These are phyloP conservation scores for Montifringilla adamsi DNA, from an alignment of 2,113 vertebrate species.

Conservation along the genomic window DNA sequence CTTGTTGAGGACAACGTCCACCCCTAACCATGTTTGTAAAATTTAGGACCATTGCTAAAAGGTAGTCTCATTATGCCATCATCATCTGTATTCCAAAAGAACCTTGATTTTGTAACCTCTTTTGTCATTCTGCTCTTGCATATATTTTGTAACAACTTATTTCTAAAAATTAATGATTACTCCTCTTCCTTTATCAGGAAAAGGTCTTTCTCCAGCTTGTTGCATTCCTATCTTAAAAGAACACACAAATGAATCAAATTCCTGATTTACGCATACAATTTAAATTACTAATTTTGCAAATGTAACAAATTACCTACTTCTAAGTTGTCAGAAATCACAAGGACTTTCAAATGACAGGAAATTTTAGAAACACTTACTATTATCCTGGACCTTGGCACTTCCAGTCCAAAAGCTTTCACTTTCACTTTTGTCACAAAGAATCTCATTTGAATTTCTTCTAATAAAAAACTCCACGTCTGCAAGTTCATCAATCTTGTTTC, in stretches of 20 bases:
- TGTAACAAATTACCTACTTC: background rate
- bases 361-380: slow-evolving; percentile 62
- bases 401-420: slow-evolving; percentile 65
- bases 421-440: slow-evolving; percentile 50
- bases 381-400: slow-evolving; percentile 68
- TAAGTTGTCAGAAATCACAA: background rate
- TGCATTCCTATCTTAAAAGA: background rate
- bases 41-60: background rate
- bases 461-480: slow-evolving; percentile 30
- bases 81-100: background rate
- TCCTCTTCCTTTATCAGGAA: background rate
- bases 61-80: background rate
- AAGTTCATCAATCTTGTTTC: slow-evolving; percentile 53
- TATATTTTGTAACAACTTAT: background rate
- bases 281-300: background rate
- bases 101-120: background rate
- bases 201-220: background rate
- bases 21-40: background rate
- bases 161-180: background rate
- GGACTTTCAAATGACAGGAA: background rate
- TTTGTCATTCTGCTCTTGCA: background rate
- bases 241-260: background rate
- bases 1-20: background rate
- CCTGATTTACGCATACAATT: background rate
- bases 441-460: slow-evolving; percentile 57